These are phyloP conservation scores for Saccostrea cuccullata DNA, from an alignment of 1,140 invertebrate genomes.

Conservation along the genomic window DNA sequence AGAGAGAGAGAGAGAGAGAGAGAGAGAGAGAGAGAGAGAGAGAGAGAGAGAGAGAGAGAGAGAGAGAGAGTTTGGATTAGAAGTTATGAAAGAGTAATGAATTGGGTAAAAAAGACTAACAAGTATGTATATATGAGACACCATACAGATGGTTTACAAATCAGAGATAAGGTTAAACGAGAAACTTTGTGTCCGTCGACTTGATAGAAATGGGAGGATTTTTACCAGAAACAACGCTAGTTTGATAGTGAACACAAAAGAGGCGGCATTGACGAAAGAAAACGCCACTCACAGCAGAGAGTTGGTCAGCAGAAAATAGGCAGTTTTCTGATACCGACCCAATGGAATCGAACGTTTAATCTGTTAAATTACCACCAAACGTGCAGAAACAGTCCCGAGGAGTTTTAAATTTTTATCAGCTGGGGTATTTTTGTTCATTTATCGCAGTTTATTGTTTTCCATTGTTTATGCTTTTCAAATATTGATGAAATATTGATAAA, in stretches of 20 bases:
- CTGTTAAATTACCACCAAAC: slow-evolving; percentile 4
- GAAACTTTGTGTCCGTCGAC: no score
- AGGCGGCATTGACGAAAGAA: slow-evolving; percentile 1
- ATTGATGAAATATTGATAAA: neutral
- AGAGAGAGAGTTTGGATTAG: no score
- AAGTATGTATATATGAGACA: no score
- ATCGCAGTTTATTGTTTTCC: neutral
- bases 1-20: no score
- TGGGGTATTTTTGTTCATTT: slow-evolving; percentile 12
- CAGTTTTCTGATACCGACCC: slow-evolving; percentile 12
- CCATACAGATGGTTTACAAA: no score
- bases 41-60: no score
- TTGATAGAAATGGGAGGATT: neutral
- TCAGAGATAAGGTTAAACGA: no score
- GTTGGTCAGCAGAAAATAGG: neutral
- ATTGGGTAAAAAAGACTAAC: no score
- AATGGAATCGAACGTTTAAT: slow-evolving; percentile 20
- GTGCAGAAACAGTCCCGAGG: neutral
- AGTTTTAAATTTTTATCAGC: slow-evolving; percentile 21
- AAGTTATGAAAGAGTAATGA: no score
- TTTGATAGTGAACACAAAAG: slow-evolving; percentile 16
- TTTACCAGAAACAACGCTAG: neutral
- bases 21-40: no score
- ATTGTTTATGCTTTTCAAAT: slow-evolving; percentile 16
- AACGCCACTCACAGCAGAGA: neutral